phyloP scores from a whole-genome alignment of 2,113 vertebrate genomes.

The Protobothrops flavoviridis region DNA sequence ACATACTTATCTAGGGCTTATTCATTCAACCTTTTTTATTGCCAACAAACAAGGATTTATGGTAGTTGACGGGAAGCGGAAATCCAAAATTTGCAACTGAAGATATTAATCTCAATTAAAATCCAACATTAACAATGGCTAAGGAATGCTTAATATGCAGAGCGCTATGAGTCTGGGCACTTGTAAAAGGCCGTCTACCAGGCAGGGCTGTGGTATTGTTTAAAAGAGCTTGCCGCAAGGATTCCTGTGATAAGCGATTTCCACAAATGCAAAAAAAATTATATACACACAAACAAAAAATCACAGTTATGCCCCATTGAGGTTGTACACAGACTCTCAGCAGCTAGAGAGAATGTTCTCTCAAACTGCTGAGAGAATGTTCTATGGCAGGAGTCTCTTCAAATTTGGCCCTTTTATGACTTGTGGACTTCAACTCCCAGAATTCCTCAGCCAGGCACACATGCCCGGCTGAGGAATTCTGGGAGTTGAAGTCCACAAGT shows the following conservation, averaged over 20 bases:
- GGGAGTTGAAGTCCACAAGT: no score
- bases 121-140: neutral
- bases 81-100: neutral
- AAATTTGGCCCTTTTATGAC: no score
- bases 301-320: neutral
- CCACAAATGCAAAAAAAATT: neutral
- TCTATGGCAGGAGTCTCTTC: neutral
- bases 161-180: no score
- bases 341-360: neutral
- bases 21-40: neutral
- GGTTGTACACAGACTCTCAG: neutral
- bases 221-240: neutral
- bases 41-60: neutral
- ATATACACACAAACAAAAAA: neutral
- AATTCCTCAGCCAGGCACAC: no score
- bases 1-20: neutral
- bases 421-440: no score
- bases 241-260: neutral
- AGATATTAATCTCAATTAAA: no score
- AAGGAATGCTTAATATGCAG: no score
- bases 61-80: neutral
- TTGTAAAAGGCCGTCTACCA: neutral
- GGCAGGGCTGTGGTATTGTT: neutral
- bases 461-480: no score
- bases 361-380: neutral